Evolutionary conservation across 2,888 invertebrate species (phyloP), one percentile per base, ranked within the genome.

Genomic region (Hypomecis punctinalis): DNA sequence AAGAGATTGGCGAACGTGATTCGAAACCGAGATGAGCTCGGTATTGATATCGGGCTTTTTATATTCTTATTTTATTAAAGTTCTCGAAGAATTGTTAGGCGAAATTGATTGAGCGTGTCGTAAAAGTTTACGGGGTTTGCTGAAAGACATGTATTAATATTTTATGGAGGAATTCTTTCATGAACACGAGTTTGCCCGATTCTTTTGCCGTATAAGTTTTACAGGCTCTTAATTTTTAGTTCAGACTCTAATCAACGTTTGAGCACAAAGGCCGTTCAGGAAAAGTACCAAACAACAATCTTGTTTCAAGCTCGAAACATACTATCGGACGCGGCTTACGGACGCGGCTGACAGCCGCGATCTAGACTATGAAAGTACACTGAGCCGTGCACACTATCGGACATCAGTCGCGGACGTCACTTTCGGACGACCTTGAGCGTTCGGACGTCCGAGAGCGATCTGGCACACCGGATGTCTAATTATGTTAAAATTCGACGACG

Each of bases 1-100:
- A 46, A 53, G 66, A 62, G 61, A 61, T 68, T 60, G 65, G 52
- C 56, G 36, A 33, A 72, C 69, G 71, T 71, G 71, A 68, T 56
- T 42, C 13, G 71, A 36, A 39, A 60, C 11, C 36, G 48, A 60
- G 64, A 71, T 61, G 66, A 57, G 9, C 46, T 48, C 42, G 37
- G 33, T 45, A 70, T 70, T 70, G 69, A 70, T 70, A 70, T 67
- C 58, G 52, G 54, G 57, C 23, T 23, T 45, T 60, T 60, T 67
- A 62, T 71, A 60, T 65, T 46, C 47, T 57, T 33, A 55, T 51
- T 67, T 68, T 70, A 66, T 64, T 47, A 55, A 67, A 67, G 61
- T 61, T 66, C 10, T 40, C 9, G 37, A 61, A 53, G 43, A 43
- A 37, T 59, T 58, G 59, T 53, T 59, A 51, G 54, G 51, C 35